Evolutionary conservation across 2,113 vertebrate genomes (phyloP).

Genomic region (Eulemur rufifrons): DNA sequence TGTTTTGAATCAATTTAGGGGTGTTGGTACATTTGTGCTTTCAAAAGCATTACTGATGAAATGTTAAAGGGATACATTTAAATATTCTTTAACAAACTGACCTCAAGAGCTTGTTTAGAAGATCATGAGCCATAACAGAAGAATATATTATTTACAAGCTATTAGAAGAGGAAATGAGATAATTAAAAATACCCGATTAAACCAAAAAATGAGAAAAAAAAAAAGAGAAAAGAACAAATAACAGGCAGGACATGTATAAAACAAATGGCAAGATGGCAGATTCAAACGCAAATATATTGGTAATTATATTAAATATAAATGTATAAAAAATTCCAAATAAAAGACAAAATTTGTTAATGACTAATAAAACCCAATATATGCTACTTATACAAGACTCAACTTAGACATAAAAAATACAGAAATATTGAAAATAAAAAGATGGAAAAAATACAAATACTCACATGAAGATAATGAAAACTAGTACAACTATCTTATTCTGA

Average conservation of each 20-base stretch:
- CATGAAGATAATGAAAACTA: background rate
- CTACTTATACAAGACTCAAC: background rate
- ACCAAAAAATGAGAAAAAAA: background rate
- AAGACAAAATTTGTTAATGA: background rate
- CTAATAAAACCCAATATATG: background rate
- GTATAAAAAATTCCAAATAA: background rate
- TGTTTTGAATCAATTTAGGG: background rate
- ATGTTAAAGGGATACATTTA: background rate
- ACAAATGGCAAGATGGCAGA: background rate
- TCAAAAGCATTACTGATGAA: conserved; percentile 3
- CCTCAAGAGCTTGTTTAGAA: background rate
- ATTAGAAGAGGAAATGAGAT: background rate
- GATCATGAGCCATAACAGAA: background rate
- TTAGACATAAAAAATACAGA: background rate
- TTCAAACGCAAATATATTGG: background rate
- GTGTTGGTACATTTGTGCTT: background rate
- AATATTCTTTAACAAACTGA: background rate
- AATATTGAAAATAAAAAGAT: background rate
- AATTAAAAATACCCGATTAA: background rate
- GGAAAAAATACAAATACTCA: background rate
- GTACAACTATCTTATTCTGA: background rate
- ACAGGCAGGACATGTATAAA: background rate
- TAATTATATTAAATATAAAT: background rate
- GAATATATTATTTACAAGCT: background rate
- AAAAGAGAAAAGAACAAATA: background rate